phyloP scores from a whole-genome alignment of 2,113 vertebrate genomes.

The Dendropsophus ebraccatus region DNA sequence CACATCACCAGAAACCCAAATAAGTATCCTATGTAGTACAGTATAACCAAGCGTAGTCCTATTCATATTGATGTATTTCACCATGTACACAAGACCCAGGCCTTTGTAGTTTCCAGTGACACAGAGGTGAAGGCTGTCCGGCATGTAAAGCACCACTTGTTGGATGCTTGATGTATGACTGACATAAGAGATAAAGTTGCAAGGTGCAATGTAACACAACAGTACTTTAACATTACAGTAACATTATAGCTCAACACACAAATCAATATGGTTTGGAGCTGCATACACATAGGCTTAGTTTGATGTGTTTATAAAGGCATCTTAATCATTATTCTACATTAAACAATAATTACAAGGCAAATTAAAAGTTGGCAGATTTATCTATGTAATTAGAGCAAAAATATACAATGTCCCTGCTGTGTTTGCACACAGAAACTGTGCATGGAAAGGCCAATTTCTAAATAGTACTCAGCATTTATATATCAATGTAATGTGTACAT shows the following conservation, averaged over 20 bases:
- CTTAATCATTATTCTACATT: neutral
- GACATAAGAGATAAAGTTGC: neutral
- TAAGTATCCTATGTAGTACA: neutral
- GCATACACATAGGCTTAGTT: neutral
- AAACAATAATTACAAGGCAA: constrained; percentile 11
- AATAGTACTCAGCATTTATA: neutral
- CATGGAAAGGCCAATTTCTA: neutral
- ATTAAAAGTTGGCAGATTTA: neutral
- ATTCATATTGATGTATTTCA: neutral
- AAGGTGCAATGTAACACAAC: neutral
- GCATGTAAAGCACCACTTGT: constrained; percentile 13
- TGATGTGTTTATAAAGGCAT: neutral
- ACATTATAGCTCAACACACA: no score
- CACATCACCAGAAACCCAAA: neutral
- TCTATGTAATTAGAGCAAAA: constrained; percentile 11
- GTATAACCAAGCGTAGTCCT: neutral
- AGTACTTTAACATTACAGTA: neutral
- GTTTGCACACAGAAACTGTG: neutral
- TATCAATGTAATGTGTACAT: neutral
- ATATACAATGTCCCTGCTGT: constrained; percentile 33
- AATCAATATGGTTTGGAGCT: neutral
- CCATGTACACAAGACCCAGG: neutral
- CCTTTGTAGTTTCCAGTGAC: neutral
- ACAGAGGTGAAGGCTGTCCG: neutral
- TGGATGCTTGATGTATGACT: neutral